Conservation (phyloP, 30 jellyfish, hydroid and myxozoan species). For the Catostylus mosaicus region DNA sequence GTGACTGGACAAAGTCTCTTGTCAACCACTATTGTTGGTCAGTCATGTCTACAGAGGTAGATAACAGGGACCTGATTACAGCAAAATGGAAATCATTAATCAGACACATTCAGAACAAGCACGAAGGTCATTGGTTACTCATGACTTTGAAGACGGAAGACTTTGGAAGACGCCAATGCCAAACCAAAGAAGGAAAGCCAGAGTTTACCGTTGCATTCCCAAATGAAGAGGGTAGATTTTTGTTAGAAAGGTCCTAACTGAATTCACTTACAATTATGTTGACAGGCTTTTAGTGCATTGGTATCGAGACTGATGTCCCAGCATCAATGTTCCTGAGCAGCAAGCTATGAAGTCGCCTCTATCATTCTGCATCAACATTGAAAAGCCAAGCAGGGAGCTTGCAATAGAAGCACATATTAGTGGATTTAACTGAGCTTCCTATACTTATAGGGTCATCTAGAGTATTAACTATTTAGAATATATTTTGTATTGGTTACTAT, state of each 20-base stretch:
- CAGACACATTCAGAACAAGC: conserved; percentile 48
- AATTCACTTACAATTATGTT: conserved; percentile 56
- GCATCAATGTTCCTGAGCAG: conserved; percentile 43
- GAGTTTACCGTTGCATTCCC: conserved; percentile 46
- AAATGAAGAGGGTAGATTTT: conserved; percentile 36
- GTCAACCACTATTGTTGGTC: conserved; percentile 77
- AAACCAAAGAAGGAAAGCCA: conserved; percentile 25
- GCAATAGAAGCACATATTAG: conserved; percentile 32
- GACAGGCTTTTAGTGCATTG: conserved; percentile 42
- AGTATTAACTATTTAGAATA: no score
- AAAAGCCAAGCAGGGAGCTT: conserved; percentile 43
- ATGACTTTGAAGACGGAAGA: conserved; percentile 45
- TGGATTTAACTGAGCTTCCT: conserved; percentile 35
- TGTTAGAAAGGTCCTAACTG: conserved; percentile 41
- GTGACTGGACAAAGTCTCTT: conserved; percentile 44
- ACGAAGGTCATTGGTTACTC: conserved; percentile 49
- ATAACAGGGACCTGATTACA: conserved; percentile 36
- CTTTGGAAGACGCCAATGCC: conserved; percentile 44
- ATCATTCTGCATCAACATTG: conserved; percentile 39
- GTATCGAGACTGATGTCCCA: conserved; percentile 35
- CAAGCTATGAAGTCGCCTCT: conserved; percentile 37
- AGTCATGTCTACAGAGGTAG: conserved; percentile 58
- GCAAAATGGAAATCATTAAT: conserved; percentile 34
- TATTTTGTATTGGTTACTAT: no score
- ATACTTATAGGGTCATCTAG: conserved; percentile 21